Evolutionary conservation across 2,888 invertebrate species (phyloP).

Genomic region (Meiosimyza decipiens): DNA sequence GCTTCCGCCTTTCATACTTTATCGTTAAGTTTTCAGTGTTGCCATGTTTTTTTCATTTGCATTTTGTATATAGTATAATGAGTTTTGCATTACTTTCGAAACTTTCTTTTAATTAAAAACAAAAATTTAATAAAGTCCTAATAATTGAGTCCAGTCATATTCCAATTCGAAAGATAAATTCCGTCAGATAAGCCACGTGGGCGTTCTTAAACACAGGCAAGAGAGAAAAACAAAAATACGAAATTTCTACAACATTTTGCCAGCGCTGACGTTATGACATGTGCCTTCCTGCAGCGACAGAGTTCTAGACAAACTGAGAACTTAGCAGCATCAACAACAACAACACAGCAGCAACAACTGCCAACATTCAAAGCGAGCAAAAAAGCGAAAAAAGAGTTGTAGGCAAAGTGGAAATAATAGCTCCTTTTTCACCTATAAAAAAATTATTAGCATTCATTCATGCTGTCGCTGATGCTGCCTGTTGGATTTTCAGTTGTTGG

Average conservation of each 20-base stretch:
- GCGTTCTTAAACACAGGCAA: slow-evolving; percentile 18
- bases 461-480: background rate
- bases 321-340: slow-evolving; percentile 1
- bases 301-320: background rate
- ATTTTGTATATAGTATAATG: background rate
- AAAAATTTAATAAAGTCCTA: too few species aligned
- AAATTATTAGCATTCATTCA: background rate
- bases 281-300: slow-evolving; percentile 20
- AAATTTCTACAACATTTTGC: background rate
- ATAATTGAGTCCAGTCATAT: too few species aligned
- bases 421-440: slow-evolving; percentile 6
- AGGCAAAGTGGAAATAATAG: slow-evolving; percentile 20
- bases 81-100: background rate
- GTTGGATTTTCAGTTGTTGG: background rate
- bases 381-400: background rate
- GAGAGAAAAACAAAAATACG: background rate
- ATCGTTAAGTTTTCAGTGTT: too few species aligned
- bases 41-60: too few species aligned
- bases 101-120: too few species aligned
- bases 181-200: slow-evolving; percentile 21
- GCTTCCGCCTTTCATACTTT: too few species aligned
- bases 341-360: slow-evolving; percentile 2
- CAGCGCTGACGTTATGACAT: slow-evolving; percentile 7
- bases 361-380: background rate
- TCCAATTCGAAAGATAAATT: background rate